These are phyloP conservation scores for Enteromius argenteus DNA, from an alignment of 2,797 vertebrate species.

Conservation along the genomic window DNA sequence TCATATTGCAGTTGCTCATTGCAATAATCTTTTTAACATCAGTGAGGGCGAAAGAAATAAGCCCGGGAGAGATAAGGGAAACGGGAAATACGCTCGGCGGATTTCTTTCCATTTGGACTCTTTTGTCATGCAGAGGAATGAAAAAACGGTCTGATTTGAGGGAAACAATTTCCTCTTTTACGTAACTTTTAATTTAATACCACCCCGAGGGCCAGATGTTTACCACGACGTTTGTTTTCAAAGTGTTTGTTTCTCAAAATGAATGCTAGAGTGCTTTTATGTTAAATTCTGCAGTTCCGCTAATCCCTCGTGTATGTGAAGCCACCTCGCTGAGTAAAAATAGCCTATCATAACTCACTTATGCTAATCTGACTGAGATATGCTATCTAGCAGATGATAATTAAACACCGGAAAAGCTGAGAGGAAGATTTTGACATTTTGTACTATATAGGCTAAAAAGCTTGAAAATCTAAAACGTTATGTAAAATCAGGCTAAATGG, in stretches of 20 bases:
- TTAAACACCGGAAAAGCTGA: conserved; percentile 24
- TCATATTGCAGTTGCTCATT: conserved; percentile 47
- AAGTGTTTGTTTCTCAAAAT: conserved; percentile 25
- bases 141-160: conserved; percentile 43
- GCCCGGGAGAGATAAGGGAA: conserved; percentile 39
- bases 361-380: conserved; percentile 32
- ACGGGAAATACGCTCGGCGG: conserved; percentile 45
- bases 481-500: background rate
- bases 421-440: conserved; percentile 22
- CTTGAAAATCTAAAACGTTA: background rate
- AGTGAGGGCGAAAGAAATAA: conserved; percentile 39
- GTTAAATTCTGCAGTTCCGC: conserved; percentile 29
- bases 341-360: conserved; percentile 39
- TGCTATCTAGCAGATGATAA: conserved; percentile 27
- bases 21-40: conserved; percentile 54
- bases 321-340: conserved; percentile 23
- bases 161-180: conserved; percentile 52
- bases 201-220: conserved; percentile 16
- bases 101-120: conserved; percentile 41
- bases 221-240: conserved; percentile 36
- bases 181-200: conserved; percentile 44
- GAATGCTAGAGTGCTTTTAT: conserved; percentile 35
- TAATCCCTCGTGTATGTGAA: conserved; percentile 34
- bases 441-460: conserved; percentile 1
- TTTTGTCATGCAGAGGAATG: conserved; percentile 41